These are phyloP conservation scores for Cliona cf. orientalis DNA, from an alignment of 37 sponge, comb jelly and placozoan genomes.

Conservation along the genomic window DNA sequence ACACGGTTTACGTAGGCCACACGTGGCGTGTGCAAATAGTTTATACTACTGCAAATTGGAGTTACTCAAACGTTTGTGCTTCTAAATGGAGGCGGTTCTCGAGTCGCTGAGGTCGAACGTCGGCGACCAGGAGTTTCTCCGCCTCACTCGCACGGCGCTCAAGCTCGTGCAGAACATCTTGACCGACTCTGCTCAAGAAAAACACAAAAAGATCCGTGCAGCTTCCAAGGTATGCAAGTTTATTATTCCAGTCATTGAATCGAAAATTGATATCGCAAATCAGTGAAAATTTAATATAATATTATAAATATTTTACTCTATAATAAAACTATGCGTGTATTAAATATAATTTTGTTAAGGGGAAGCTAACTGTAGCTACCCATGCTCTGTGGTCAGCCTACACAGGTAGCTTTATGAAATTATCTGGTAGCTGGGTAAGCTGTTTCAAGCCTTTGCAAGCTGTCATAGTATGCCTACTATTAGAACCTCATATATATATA, in stretches of 20 bases:
- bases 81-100: conserved; percentile 32
- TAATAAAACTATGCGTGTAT: too few species aligned
- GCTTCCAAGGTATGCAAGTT: conserved; percentile 44
- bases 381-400: too few species aligned
- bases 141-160: conserved; percentile 37
- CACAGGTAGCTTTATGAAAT: too few species aligned
- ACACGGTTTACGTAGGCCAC: too few species aligned
- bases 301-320: too few species aligned
- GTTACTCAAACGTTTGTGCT: too few species aligned
- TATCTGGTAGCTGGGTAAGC: too few species aligned
- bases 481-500: background rate
- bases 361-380: too few species aligned
- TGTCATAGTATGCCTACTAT: background rate
- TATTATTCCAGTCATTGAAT: too few species aligned
- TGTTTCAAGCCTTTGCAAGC: background rate
- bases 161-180: conserved; percentile 83
- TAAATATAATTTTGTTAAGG: too few species aligned
- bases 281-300: too few species aligned
- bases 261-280: too few species aligned
- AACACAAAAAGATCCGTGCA: conserved; percentile 62
- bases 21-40: background rate
- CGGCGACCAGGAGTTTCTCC: conserved; percentile 43
- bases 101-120: background rate
- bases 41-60: background rate
- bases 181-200: conserved; percentile 61